Evolutionary conservation across 2,888 invertebrate species (phyloP).

Genomic region (Corythucha ciliata): DNA sequence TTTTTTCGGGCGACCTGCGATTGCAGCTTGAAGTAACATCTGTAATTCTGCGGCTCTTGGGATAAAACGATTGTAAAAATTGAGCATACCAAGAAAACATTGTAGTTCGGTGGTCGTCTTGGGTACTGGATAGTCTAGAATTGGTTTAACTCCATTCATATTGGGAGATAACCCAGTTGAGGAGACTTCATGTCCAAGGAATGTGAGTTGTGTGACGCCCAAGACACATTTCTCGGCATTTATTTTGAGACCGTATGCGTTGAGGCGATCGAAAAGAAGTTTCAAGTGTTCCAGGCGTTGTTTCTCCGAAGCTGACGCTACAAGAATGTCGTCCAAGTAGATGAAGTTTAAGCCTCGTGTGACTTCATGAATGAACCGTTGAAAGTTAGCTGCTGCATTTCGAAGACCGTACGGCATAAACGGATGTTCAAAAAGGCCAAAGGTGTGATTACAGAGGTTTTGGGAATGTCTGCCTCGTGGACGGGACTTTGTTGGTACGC

Average conservation of each 20-base stretch:
- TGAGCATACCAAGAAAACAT: slow-evolving; percentile 39
- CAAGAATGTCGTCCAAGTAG: too few relatives aligned
- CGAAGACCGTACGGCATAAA: too few relatives aligned
- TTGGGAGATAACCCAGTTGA: slow-evolving; percentile 21
- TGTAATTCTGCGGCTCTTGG: slow-evolving; percentile 38
- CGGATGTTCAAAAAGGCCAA: too few relatives aligned
- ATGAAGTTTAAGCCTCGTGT: too few relatives aligned
- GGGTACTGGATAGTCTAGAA: slow-evolving; percentile 12
- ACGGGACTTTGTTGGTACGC: slow-evolving; percentile 33
- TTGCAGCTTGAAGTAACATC: too few relatives aligned
- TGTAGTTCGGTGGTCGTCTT: slow-evolving; percentile 10
- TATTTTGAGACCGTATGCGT: slow-evolving; percentile 31
- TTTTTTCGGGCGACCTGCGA: too few relatives aligned
- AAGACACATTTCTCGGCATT: slow-evolving; percentile 34
- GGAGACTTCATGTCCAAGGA: slow-evolving; percentile 26
- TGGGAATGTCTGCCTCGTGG: too few relatives aligned
- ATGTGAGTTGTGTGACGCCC: slow-evolving; percentile 12
- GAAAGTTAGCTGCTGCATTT: too few relatives aligned
- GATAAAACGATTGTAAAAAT: slow-evolving; percentile 40
- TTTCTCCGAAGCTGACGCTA: too few relatives aligned
- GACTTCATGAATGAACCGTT: too few relatives aligned
- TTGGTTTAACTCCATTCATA: slow-evolving; percentile 18
- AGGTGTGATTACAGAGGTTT: too few relatives aligned
- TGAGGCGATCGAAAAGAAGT: slow-evolving; percentile 26
- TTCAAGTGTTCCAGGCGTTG: too few relatives aligned